Base-by-base conservation (phyloP, 2,797 vertebrate species). In the Austrolebias charrua region DNA sequence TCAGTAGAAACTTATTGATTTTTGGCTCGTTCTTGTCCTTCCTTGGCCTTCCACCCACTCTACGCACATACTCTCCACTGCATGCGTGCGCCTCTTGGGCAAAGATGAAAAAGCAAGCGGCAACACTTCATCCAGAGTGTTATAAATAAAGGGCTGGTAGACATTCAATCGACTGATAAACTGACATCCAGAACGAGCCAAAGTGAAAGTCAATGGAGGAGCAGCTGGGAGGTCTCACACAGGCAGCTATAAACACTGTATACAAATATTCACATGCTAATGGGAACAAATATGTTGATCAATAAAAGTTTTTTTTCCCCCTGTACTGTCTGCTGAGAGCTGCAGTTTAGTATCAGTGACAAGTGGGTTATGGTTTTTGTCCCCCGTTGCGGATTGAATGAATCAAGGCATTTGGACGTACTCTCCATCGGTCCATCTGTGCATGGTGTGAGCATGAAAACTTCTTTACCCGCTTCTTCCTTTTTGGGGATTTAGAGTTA, bases 111-210 rank as follows among this genome's bases (percentile, higher is more conserved):
- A 72, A 62, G 47, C 18, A 24, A 80, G 71, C 46, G 53, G 60
- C 72, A 84, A 78, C 80, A 70, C 77, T 84, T 85, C 74, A 81
- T 81, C 76, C 71, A 57, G 56, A 10, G 66, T 78, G 81, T 89
- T 86, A 89, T 90, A 87, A 90, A 89, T 89, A 86, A 89, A 81
- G 60, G 54, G 73, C 75, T 82, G 71, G 68, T 80, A 80, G 81
- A 85, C 83, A 84, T 84, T 85, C 73, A 85, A 85, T 90, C 62
- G 73, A 89, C 80, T 86, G 81, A 80, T 81, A 85, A 86, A 88
- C 78, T 84, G 84, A 81, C 86, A 86, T 86, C 77, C 73, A 81
- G 82, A 79, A 80, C 84, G 69, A 68, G 69, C 75, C 65, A 72
- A 85, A 89, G 79, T 79, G 76, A 83, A 89, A 88, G 82, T 88